Conservation (phyloP, 2,888 invertebrate genomes). For the Lumbricus terrestris region DNA sequence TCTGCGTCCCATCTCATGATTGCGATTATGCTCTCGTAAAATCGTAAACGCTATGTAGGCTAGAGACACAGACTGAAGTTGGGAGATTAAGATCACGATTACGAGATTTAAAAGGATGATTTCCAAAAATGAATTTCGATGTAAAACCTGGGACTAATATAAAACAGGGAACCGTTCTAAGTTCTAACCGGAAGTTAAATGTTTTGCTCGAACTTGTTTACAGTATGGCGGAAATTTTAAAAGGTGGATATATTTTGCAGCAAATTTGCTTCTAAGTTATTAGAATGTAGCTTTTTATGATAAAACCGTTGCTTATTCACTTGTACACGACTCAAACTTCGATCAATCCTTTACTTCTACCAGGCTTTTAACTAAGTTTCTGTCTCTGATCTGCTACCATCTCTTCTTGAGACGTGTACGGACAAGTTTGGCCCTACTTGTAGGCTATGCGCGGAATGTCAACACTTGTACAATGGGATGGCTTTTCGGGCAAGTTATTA, state of each 20-base stretch:
- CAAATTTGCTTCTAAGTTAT: neutral
- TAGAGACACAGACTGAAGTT: no score
- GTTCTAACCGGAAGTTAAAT: neutral
- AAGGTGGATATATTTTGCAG: neutral
- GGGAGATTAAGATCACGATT: no score
- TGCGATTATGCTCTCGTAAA: no score
- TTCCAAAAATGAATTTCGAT: neutral
- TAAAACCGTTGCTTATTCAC: neutral
- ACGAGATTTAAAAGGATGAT: no score
- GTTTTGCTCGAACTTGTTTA: neutral
- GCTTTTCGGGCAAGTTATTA: neutral
- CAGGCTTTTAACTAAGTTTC: neutral
- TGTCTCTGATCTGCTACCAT: neutral
- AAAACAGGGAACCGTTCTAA: neutral
- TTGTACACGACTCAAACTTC: neutral
- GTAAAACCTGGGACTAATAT: no score
- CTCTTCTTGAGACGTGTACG: neutral
- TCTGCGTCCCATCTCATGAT: no score
- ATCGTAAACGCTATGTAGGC: no score
- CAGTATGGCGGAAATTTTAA: constrained; percentile 3
- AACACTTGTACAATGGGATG: neutral
- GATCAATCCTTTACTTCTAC: neutral
- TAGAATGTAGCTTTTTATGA: neutral
- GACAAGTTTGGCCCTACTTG: neutral
- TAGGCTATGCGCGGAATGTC: neutral